Evolutionary conservation across 2,888 invertebrate genomes (phyloP).

Genomic region (Drosophila peninsularis): DNA sequence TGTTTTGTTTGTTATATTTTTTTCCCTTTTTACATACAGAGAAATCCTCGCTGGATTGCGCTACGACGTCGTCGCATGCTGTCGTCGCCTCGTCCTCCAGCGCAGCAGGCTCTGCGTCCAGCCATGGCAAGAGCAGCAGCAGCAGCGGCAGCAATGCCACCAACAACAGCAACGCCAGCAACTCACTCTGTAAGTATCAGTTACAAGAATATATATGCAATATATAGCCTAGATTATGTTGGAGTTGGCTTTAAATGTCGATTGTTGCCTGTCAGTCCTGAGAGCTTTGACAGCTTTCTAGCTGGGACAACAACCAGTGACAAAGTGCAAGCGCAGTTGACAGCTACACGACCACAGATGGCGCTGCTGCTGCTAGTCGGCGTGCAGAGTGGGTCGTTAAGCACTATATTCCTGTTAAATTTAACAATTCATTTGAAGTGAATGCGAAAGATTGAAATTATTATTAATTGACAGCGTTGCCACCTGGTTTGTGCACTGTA

Average conservation of each 20-base stretch:
- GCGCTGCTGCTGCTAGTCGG: constrained; percentile 25
- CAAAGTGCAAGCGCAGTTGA: constrained; percentile 2
- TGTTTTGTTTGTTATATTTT: constrained; percentile 42
- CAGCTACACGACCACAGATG: constrained; percentile 30
- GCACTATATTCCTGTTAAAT: background rate
- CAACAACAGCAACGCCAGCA: constrained; percentile 57
- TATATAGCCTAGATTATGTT: background rate
- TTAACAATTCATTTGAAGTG: background rate
- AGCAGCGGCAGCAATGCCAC: constrained; percentile 68
- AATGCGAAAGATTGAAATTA: too few species aligned
- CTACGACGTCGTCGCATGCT: constrained; percentile 74
- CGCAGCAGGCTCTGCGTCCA: constrained; percentile 44
- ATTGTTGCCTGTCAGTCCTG: constrained; percentile 14
- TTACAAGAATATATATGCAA: background rate
- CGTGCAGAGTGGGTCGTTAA: background rate
- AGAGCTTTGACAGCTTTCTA: constrained; percentile 73
- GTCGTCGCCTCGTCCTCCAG: constrained; percentile 61
- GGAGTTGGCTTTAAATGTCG: background rate
- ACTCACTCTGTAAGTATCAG: constrained; percentile 74
- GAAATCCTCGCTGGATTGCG: constrained; percentile 82
- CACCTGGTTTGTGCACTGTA: too few species aligned
- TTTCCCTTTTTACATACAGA: constrained; percentile 64
- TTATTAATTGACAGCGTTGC: too few species aligned
- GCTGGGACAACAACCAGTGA: constrained; percentile 62
- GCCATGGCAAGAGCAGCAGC: constrained; percentile 78